phyloP scores from a whole-genome alignment of 2,113 vertebrate genomes.

The Semnornis frantzii region DNA sequence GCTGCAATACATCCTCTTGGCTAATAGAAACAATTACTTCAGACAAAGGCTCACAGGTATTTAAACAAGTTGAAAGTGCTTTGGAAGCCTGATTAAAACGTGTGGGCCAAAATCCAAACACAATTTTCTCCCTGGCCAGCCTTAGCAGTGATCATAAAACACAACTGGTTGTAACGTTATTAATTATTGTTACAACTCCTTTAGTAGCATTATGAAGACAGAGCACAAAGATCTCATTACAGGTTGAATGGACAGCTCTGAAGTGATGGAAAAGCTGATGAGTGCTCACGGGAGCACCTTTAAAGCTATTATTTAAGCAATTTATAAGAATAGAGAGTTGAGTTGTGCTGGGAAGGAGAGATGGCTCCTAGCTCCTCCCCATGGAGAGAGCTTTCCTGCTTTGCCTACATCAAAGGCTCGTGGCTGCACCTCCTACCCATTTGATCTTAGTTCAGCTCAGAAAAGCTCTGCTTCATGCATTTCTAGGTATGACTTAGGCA shows the following conservation, averaged over 20 bases:
- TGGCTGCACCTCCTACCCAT: slow-evolving; percentile 15
- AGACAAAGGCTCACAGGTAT: not conserved
- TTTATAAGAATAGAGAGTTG: not conserved
- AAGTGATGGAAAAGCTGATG: not conserved
- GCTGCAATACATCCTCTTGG: not conserved
- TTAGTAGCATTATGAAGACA: not conserved
- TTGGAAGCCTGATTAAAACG: not conserved
- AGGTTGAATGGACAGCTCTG: not conserved
- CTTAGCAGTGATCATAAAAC: not conserved
- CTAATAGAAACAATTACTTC: not conserved
- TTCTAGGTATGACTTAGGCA: slow-evolving; percentile 10
- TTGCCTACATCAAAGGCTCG: not conserved
- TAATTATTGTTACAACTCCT: not conserved
- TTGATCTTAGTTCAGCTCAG: slow-evolving; percentile 56
- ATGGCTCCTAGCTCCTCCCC: not conserved
- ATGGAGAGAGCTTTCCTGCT: slow-evolving; percentile 5
- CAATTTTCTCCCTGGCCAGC: slow-evolving; percentile 1
- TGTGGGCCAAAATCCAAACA: slow-evolving; percentile 13
- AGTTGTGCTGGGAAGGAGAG: slow-evolving; percentile 23
- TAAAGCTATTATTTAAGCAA: slow-evolving; percentile 1
- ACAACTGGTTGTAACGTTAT: not conserved
- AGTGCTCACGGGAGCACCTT: not conserved
- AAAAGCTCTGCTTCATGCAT: not conserved
- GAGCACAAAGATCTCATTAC: not conserved
- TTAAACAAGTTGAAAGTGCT: slow-evolving; percentile 10